These are phyloP conservation scores for Trididemnum miniatum DNA, from an alignment of 23 tunicate species.

Conservation along the genomic window DNA sequence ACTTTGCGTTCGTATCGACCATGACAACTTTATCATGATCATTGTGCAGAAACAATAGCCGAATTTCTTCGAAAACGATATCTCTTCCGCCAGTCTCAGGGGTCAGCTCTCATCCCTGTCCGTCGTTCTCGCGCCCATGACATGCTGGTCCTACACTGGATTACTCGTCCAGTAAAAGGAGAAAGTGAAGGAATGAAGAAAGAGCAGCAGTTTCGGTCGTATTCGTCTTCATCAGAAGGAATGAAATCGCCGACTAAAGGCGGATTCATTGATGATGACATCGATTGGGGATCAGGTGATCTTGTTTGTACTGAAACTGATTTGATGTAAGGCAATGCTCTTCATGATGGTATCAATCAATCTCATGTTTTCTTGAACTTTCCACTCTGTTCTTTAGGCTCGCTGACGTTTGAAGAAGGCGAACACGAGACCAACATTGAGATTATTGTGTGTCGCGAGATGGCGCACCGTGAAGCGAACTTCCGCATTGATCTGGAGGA, in stretches of 20 bases:
- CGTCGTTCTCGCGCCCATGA: slow-evolving; percentile 67
- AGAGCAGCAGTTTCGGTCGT: no score
- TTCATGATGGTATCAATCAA: no score
- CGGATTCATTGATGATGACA: neutral
- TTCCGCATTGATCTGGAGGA: slow-evolving; percentile 70
- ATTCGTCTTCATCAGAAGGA: slow-evolving; percentile 21
- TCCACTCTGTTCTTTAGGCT: no score
- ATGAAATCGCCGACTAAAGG: neutral
- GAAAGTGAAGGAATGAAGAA: neutral
- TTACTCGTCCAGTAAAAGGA: neutral
- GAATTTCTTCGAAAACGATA: slow-evolving; percentile 90
- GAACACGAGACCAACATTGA: slow-evolving; percentile 78
- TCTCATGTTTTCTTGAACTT: no score
- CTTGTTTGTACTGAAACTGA: no score
- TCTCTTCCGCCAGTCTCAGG: slow-evolving; percentile 89
- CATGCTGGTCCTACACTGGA: slow-evolving; percentile 64
- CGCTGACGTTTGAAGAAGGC: slow-evolving; percentile 77
- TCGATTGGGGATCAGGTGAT: slow-evolving; percentile 98
- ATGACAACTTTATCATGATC: no score
- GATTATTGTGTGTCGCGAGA: slow-evolving; percentile 65
- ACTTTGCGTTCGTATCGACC: no score
- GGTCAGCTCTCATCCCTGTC: slow-evolving; percentile 70
- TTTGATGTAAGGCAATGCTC: no score
- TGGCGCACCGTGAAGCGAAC: slow-evolving; percentile 69
- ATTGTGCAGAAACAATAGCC: slow-evolving; percentile 65